Conservation (phyloP, 2,113 vertebrate genomes). For the Cynoglossus semilaevis region DNA sequence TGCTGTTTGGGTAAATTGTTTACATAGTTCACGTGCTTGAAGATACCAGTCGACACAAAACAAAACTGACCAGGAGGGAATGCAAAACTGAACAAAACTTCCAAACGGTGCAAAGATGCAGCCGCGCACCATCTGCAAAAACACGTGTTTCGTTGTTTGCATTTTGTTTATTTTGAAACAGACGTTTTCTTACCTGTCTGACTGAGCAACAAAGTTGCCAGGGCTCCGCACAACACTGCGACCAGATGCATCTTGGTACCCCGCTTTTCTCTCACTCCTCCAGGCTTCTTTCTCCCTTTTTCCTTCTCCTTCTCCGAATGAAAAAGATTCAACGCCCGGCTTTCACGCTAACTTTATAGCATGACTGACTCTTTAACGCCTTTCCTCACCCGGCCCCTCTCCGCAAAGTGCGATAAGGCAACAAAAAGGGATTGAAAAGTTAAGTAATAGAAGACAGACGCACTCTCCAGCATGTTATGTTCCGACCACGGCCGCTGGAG, state of each 20-base stretch:
- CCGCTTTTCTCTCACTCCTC: slow-evolving; percentile 48
- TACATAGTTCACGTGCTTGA: not conserved
- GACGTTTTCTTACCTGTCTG: slow-evolving; percentile 66
- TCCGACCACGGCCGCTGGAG: slow-evolving; percentile 34
- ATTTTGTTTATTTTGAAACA: not conserved
- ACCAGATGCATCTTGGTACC: slow-evolving; percentile 67
- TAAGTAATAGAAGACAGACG: slow-evolving; percentile 7
- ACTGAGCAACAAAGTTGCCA: slow-evolving; percentile 67
- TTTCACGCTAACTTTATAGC: slow-evolving; percentile 47
- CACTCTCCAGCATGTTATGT: slow-evolving; percentile 71
- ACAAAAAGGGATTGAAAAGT: slow-evolving; percentile 68
- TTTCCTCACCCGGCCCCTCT: slow-evolving; percentile 29
- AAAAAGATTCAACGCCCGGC: slow-evolving; percentile 38
- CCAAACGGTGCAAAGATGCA: slow-evolving; percentile 1
- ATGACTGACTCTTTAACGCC: slow-evolving; percentile 52
- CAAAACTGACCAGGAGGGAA: not conserved
- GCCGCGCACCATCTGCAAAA: not conserved
- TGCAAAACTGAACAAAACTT: not conserved
- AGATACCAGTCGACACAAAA: not conserved
- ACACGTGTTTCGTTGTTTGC: not conserved
- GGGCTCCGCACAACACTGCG: slow-evolving; percentile 64
- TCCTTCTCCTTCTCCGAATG: slow-evolving; percentile 6
- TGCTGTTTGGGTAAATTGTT: slow-evolving; percentile 23
- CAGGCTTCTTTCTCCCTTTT: too few species aligned
- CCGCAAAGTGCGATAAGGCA: slow-evolving; percentile 40